Conservation (phyloP, 1,140 invertebrate species). For the Heliothis subflexa region DNA sequence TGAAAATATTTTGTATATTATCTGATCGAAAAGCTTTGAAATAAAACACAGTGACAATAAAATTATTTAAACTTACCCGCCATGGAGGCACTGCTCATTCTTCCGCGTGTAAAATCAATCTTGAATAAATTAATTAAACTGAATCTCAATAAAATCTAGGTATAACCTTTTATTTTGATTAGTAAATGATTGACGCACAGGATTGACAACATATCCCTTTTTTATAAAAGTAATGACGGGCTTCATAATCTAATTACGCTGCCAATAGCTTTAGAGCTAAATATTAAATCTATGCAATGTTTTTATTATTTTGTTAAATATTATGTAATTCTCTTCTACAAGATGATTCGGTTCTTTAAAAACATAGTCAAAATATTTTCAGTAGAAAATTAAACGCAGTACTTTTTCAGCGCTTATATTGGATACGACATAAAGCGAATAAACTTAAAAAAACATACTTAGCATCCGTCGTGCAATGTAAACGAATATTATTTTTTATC, state of each 20-base stretch:
- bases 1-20: background rate
- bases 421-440: background rate
- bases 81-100: conserved; percentile 84
- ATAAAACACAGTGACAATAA: background rate
- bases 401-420: too few species aligned
- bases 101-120: conserved; percentile 82
- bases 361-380: too few species aligned
- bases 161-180: conserved; percentile 35
- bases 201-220: conserved; percentile 32
- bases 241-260: conserved; percentile 39
- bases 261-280: conserved; percentile 19
- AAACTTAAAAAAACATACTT: background rate
- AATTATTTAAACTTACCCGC: conserved; percentile 68
- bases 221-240: conserved; percentile 33
- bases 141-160: conserved; percentile 43
- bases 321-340: background rate
- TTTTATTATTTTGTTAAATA: background rate
- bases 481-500: too few species aligned
- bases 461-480: background rate
- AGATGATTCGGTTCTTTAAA: too few species aligned
- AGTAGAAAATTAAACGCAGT: too few species aligned
- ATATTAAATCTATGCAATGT: background rate
- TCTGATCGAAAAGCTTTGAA: background rate
- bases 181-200: conserved; percentile 14
- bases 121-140: conserved; percentile 62